Evolutionary conservation across 2,113 vertebrate genomes (phyloP).

Genomic region (Haliaeetus leucogaster): DNA sequence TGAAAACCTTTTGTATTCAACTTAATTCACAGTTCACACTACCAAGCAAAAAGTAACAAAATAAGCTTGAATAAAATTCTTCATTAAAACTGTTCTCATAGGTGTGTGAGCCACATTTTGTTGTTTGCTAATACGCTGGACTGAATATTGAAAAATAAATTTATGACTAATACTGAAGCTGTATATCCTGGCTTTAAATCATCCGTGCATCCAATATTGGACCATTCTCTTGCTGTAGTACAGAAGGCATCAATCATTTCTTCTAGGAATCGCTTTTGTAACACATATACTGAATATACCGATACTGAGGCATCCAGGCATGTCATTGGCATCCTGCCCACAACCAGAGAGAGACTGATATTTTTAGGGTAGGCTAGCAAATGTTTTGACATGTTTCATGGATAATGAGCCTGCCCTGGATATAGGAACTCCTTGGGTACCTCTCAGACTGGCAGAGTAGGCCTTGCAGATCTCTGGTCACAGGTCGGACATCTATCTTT

Average conservation of each 20-base stretch:
- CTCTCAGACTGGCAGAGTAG: background rate
- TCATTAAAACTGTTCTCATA: slow-evolving; percentile 45
- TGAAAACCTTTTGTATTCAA: slow-evolving; percentile 76
- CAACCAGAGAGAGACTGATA: background rate
- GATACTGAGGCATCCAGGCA: background rate
- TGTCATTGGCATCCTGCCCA: background rate
- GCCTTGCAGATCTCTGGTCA: background rate
- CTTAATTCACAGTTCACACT: slow-evolving; percentile 74
- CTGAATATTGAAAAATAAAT: slow-evolving; percentile 49
- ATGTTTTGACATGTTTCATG: background rate
- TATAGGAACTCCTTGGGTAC: background rate
- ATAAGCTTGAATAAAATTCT: slow-evolving; percentile 64
- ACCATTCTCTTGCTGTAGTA: background rate
- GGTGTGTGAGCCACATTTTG: slow-evolving; percentile 21
- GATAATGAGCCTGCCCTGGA: background rate
- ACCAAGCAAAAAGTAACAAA: slow-evolving; percentile 62
- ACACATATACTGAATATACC: background rate
- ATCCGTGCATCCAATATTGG: slow-evolving; percentile 7
- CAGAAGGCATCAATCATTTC: slow-evolving; percentile 19
- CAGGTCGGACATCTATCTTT: background rate
- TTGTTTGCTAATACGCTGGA: slow-evolving; percentile 27
- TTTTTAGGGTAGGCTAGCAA: background rate
- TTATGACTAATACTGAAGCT: slow-evolving; percentile 29
- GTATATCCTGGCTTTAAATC: slow-evolving; percentile 40
- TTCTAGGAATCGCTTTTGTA: background rate